Evolutionary conservation across 2,888 invertebrate species (phyloP), one percentile per base, ranked within the genome.

Genomic region (Polymixis flavicincta): DNA sequence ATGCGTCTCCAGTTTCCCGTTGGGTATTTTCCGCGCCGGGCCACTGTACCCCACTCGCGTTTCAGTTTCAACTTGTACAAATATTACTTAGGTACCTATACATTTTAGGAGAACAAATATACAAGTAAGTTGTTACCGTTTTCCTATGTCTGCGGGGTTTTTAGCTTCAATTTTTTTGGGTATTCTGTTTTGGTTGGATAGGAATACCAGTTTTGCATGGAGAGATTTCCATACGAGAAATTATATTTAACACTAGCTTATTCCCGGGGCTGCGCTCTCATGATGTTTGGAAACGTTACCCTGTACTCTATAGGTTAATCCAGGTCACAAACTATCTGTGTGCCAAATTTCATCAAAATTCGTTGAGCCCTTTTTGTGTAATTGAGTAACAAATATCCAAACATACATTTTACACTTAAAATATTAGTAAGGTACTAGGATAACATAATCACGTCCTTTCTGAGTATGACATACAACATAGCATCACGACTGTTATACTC

Each of bases 61-160:
- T 82, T 74, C 68, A 84, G 65, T 54, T 69, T 61, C 65, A 79
- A 71, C 64, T 65, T 71, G 60, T 57, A 57, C 80, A 82, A 79
- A 84, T 61, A 74, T 66, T 61, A 74, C 57, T 45, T 11, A n/a
- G n/a, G n/a, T n/a, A 13, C 42, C 42, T 45, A 71, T 71, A 73
- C 70, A 52, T 78, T 79, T 74, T 71, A 64, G 52, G 57, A 32
- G 74, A 79, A 65, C 80, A 79, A 84, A 84, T 79, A 79, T 54
- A 74, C 64, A 70, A 82, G 74, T 64, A 74, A 61, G 79, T 71
- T 71, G 70, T 42, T n/a, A 77, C 65, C 64, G 67, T 65, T 60
- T 59, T 22, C 74, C 17, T 48, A 54, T 78, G 67, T 71, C 71
- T 82, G 60, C 48, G 17, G 61, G 25, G 37, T 50, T 71, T 55